phyloP scores from a whole-genome alignment of 2,113 vertebrate species.

The Ursus arctos region DNA sequence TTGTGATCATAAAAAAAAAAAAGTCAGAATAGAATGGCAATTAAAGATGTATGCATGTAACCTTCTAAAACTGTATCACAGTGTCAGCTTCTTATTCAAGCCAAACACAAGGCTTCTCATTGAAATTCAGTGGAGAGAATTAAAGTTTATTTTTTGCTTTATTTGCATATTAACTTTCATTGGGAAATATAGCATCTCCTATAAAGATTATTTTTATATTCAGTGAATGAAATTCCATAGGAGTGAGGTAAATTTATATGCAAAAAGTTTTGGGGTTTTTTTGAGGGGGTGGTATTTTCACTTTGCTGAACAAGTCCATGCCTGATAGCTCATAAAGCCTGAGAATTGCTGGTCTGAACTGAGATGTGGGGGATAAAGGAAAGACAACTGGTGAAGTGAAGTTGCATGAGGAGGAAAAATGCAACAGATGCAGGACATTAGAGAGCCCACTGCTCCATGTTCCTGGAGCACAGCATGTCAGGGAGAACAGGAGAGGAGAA shows the following conservation, averaged over 20 bases:
- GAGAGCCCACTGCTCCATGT: not conserved
- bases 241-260: not conserved
- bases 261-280: not conserved
- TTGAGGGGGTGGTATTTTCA: not conserved
- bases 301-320: not conserved
- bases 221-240: constrained; percentile 16
- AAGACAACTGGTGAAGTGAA: not conserved
- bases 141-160: constrained; percentile 28
- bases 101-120: not conserved
- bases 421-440: not conserved
- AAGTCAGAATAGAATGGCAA: not conserved
- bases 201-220: constrained; percentile 49
- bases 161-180: constrained; percentile 28
- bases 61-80: not conserved
- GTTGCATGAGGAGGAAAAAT: not conserved
- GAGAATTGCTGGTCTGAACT: not conserved
- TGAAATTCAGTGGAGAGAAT: constrained; percentile 25
- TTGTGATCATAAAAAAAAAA: not conserved
- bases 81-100: constrained; percentile 14
- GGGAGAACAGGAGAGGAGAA: not conserved
- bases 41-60: not conserved
- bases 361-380: not conserved
- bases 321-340: not conserved
- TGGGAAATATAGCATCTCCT: not conserved
- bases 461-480: not conserved